phyloP scores from a whole-genome alignment of 2,888 invertebrate genomes.

The Euplagia quadripunctaria region DNA sequence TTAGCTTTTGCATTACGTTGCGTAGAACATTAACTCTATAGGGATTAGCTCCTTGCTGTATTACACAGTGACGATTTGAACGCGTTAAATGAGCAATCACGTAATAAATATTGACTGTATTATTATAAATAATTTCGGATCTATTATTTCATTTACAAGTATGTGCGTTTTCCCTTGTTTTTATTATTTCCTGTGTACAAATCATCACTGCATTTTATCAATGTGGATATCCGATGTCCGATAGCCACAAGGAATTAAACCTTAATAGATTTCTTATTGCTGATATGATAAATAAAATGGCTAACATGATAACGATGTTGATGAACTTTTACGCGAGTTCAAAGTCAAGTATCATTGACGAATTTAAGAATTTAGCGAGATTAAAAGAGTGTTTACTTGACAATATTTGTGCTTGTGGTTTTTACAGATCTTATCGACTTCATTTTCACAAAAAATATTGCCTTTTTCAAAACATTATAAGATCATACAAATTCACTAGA shows the following conservation, averaged over 20 bases:
- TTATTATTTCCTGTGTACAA: slow-evolving; percentile 1
- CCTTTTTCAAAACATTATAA: too few relatives aligned
- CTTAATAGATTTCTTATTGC: background rate
- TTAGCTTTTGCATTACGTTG: background rate
- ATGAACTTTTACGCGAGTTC: background rate
- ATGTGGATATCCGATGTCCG: background rate
- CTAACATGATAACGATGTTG: background rate
- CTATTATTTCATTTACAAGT: background rate
- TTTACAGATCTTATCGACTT: too few relatives aligned
- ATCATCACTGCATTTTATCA: background rate
- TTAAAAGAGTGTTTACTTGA: too few relatives aligned
- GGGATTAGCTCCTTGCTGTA: too few relatives aligned
- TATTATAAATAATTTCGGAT: too few relatives aligned
- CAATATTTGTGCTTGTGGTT: too few relatives aligned
- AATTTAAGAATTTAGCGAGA: too few relatives aligned
- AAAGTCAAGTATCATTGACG: background rate
- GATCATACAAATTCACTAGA: too few relatives aligned
- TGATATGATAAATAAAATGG: background rate
- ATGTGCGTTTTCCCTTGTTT: background rate
- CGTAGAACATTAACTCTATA: background rate
- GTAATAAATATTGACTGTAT: too few relatives aligned
- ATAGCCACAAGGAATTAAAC: background rate
- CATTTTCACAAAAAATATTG: too few relatives aligned
- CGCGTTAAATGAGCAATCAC: too few relatives aligned
- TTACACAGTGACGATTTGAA: too few relatives aligned